Evolutionary conservation across 2,797 vertebrate species (phyloP).

Genomic region (Xenops minutus): DNA sequence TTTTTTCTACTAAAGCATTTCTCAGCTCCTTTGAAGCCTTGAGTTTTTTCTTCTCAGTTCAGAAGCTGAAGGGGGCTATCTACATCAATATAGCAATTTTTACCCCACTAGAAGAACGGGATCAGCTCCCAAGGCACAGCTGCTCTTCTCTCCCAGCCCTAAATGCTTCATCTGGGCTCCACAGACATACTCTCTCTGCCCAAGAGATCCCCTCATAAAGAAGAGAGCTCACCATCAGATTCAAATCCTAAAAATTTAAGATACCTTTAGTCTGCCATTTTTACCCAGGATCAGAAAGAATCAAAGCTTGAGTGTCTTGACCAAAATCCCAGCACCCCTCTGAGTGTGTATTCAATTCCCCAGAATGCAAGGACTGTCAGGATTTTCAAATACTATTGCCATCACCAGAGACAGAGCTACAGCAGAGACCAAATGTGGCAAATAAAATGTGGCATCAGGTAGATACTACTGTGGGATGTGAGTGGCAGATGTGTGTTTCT

Average conservation of each 20-base stretch:
- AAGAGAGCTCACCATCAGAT: not conserved
- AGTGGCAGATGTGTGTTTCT: not conserved
- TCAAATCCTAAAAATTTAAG: not conserved
- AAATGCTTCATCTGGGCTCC: not conserved
- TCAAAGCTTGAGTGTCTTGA: not conserved
- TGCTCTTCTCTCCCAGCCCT: not conserved
- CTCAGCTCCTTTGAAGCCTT: not conserved
- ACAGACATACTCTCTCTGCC: not conserved
- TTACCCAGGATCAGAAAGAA: not conserved
- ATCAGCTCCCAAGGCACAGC: not conserved
- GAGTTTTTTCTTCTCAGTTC: not conserved
- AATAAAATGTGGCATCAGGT: not conserved
- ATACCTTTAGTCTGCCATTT: not conserved
- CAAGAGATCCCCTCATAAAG: not conserved
- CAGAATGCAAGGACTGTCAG: not conserved
- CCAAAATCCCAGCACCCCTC: not conserved
- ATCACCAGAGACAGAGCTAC: not conserved
- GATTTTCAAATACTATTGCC: not conserved
- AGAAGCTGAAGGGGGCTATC: not conserved
- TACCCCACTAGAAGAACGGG: not conserved
- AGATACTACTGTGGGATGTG: not conserved
- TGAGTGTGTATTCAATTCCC: not conserved
- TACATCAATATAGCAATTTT: not conserved
- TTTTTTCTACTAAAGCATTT: not conserved
- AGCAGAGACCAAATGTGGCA: rapidly evolving